A percentile compares a stretch with the other conserved stretches of the same genome.
phyloP scores from a whole-genome alignment of 2,113 vertebrate genomes.

The Phalacrocorax pelagicus region DNA sequence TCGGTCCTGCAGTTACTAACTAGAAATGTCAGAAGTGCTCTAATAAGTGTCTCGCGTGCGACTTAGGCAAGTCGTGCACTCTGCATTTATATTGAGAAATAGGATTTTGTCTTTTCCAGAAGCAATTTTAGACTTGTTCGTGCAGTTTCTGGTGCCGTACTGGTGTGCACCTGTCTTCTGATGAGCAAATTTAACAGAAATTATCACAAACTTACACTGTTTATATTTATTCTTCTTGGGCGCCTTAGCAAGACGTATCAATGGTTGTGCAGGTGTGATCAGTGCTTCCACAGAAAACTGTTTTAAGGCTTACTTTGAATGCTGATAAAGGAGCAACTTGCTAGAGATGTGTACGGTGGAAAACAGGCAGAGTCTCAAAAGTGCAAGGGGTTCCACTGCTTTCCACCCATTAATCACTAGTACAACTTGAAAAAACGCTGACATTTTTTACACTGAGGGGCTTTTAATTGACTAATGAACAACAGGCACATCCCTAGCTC shows the following conservation, averaged over 20 bases:
- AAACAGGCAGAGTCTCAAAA: neutral
- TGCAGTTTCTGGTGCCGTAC: neutral
- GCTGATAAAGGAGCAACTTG: neutral
- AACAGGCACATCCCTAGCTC: neutral
- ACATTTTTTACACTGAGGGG: rapidly evolving
- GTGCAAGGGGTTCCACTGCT: neutral
- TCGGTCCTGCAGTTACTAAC: too few species aligned
- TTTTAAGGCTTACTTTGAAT: neutral
- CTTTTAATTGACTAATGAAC: neutral
- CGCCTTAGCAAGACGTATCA: neutral
- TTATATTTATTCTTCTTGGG: neutral
- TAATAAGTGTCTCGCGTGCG: rapidly evolving
- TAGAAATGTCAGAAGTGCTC: neutral
- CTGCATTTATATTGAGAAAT: neutral
- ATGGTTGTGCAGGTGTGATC: neutral
- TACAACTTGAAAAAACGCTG: neutral
- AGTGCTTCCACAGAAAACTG: neutral
- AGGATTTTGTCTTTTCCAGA: neutral
- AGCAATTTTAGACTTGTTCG: neutral
- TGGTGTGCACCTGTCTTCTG: neutral
- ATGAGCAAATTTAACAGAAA: neutral
- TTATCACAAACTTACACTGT: neutral
- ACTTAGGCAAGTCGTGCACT: neutral
- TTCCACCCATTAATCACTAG: neutral
- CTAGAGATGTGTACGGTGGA: neutral